Evolutionary conservation across 2,797 vertebrate genomes (phyloP).

Genomic region (Lepus townsendii): DNA sequence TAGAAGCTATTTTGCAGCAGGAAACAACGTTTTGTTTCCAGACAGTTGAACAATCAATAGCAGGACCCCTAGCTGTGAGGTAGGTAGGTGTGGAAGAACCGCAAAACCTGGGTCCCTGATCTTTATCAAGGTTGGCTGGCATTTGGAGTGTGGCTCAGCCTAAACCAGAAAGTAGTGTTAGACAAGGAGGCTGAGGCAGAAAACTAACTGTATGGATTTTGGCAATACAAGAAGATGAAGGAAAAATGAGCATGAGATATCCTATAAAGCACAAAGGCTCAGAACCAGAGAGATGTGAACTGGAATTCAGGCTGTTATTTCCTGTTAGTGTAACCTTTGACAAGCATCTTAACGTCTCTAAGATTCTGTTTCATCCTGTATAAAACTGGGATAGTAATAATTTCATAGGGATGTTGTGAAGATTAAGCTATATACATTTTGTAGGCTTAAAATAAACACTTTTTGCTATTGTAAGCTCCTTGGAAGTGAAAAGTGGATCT

Average conservation of each 20-base stretch:
- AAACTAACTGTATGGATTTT: background rate
- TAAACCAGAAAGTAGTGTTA: background rate
- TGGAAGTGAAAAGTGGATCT: constrained; percentile 41
- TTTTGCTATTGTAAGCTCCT: constrained; percentile 3
- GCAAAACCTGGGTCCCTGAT: background rate
- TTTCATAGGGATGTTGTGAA: background rate
- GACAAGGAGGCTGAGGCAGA: constrained; percentile 6
- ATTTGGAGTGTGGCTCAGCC: background rate
- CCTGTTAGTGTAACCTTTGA: background rate
- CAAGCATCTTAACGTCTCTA: background rate
- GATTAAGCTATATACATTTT: background rate
- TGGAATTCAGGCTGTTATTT: background rate
- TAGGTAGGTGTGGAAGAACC: background rate
- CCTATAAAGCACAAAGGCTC: constrained; percentile 4
- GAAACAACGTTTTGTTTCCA: constrained; percentile 14
- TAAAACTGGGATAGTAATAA: background rate
- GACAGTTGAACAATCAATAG: background rate
- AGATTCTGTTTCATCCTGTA: background rate
- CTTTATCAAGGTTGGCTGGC: background rate
- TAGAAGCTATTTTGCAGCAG: constrained; percentile 34
- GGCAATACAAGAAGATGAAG: constrained; percentile 14
- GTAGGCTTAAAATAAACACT: constrained; percentile 30
- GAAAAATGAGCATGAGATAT: background rate
- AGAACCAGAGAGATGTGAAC: background rate
- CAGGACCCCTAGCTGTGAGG: background rate